Evolutionary conservation across 2,888 invertebrate species (phyloP), one percentile per base, ranked within the genome.

Genomic region (Calameuta filiformis): DNA sequence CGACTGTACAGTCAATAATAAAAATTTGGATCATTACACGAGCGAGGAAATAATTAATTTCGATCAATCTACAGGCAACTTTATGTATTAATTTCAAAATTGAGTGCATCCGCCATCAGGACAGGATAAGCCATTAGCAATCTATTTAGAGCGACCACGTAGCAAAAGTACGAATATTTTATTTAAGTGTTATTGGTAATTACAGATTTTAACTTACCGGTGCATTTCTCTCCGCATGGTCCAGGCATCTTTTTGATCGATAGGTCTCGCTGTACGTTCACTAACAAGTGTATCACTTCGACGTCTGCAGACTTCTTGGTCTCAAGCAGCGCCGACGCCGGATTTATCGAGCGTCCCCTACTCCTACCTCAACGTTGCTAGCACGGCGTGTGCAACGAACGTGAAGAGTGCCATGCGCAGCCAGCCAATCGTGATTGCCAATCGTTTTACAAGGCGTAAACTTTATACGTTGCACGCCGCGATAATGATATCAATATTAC

Each of bases 311-410:
- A 56, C 35, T 33, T 74, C 76, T 75, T 75, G 69, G 75, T 74
- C 69, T 40, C 73, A 68, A 35, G 37, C 73, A 71, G 75, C 73
- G 75, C 77, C 73, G 79, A 82, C 85, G 85, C 85, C 80, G 87
- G 86, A 90, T 91, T 89, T 91, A 91, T 91, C 86, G 90, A 91
- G 89, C 87, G 79, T 78, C 82, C 87, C 89, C 90, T 85, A 84
- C 87, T 84, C 77, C 69, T 74, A 33, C 74, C 76, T 31, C 35
- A 74, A 69, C 74, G 69, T 76, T 40, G 40, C 15, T 6, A 40
- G 40, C 15, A 76, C 83, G 78, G 78, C 86, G 88, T 87, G 88
- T 88, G 88, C 88, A 88, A 87, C 83, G 79, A 73, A 74, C 80
- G 79, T 76, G 77, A 78, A 81, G 35, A 75, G 88, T 88, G 84